Evolutionary conservation across 2,888 invertebrate genomes (phyloP).

Genomic region (Abrostola triplasia): DNA sequence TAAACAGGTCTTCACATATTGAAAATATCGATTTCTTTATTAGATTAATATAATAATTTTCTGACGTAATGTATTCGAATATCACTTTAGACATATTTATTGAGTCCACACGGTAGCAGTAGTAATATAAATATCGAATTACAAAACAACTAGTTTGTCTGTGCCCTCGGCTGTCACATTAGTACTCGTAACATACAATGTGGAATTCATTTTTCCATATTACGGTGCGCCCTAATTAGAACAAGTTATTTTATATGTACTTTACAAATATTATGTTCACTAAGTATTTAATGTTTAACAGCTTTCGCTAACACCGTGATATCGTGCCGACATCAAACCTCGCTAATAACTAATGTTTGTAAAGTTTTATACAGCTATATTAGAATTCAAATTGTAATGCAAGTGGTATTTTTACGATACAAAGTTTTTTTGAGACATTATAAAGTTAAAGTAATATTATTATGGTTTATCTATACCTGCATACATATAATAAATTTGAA

Average conservation of each 20-base stretch:
- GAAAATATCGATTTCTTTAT: not conserved
- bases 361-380: not conserved
- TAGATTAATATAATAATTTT: not conserved
- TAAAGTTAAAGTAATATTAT: too few species aligned
- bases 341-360: not conserved
- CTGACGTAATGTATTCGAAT: not conserved
- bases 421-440: too few species aligned
- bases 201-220: not conserved
- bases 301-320: not conserved
- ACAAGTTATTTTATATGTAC: not conserved
- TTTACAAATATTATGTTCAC: not conserved
- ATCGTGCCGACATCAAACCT: conserved; percentile 1
- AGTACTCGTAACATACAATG: not conserved
- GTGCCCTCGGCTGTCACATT: too few species aligned
- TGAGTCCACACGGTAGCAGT: not conserved
- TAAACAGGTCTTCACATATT: too few species aligned
- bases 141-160: not conserved
- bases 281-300: conserved; percentile 1
- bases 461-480: too few species aligned
- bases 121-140: not conserved
- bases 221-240: not conserved
- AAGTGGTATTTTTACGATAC: not conserved
- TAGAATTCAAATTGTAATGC: not conserved
- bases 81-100: not conserved
- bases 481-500: too few species aligned